phyloP scores from a whole-genome alignment of 2,113 vertebrate genomes.

The Tragulus kanchil region DNA sequence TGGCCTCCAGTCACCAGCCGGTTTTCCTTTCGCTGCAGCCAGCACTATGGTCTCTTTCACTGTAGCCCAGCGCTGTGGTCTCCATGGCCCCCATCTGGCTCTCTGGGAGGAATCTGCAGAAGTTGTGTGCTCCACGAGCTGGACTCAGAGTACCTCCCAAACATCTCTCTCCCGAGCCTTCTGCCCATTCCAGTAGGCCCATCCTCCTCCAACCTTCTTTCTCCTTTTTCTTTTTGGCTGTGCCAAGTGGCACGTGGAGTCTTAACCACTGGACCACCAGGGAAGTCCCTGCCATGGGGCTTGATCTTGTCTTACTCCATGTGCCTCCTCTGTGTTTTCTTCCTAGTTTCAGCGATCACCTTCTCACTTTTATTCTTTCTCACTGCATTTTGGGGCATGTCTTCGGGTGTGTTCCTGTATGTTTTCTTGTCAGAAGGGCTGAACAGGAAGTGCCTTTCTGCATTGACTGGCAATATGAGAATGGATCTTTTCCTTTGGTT shows the following conservation, averaged over 20 bases:
- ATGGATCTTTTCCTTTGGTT: slow-evolving; percentile 58
- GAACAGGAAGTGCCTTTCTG: slow-evolving; percentile 67
- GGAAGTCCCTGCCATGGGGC: background rate
- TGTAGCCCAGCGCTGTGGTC: fast-evolving
- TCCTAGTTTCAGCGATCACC: slow-evolving; percentile 47
- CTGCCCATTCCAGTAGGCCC: background rate
- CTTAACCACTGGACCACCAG: background rate
- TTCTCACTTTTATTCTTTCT: slow-evolving; percentile 53
- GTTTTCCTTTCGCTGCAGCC: background rate
- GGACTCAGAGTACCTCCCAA: background rate
- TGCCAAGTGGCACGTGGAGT: background rate
- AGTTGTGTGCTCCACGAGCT: fast-evolving
- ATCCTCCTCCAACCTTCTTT: background rate
- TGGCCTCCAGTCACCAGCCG: background rate
- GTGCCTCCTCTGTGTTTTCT: background rate
- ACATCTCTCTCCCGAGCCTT: background rate
- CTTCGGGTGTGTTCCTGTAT: slow-evolving; percentile 52
- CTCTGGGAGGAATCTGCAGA: background rate
- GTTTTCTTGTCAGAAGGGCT: slow-evolving; percentile 71
- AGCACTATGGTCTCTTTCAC: too few species aligned
- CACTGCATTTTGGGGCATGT: background rate
- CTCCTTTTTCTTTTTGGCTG: background rate
- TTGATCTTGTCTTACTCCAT: background rate
- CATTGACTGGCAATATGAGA: slow-evolving; percentile 72
- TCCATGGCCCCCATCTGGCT: background rate